Evolutionary conservation across 2,797 vertebrate species (phyloP), one percentile per base, ranked within the genome.

Genomic region (Acropternis orthonyx): DNA sequence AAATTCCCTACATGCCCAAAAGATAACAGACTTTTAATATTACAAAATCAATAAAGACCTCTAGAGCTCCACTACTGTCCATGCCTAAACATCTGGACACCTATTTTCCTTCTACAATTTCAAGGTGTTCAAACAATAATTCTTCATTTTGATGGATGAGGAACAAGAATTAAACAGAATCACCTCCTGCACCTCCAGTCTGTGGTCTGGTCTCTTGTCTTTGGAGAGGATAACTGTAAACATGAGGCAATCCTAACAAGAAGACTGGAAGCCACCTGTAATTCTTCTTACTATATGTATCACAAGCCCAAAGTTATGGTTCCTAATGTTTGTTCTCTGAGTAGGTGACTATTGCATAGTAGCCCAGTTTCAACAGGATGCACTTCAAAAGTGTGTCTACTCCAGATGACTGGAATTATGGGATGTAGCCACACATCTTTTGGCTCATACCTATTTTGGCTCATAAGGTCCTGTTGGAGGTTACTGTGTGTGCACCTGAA

Each of bases 261-360:
- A 76, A 69, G 4, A 22, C 14, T 73, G 26, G 24, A 95, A 80
- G 14, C 3, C 15, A 54, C 7, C 15, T 55, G 10, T 48, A n/a
- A 44, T 6, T 8, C 5, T 46, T 55, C 15, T 56, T 18, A 15
- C 6, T 11, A 3, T 1, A 1, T 19, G 8, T 48, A 77, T 16
- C 21, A 61, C 21, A 75, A 81, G 6, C 5, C 32, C 32, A n/a
- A 61, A 68, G 4, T 27, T 68, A 36, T 4, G 7, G 3, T 17
- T 90, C 30, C 37, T 91, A 28, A n/a, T 27, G 2, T 43, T 93
- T 80, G 16, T n/a, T 77, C 9, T 69, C 72, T 46, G 32, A 68
- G 22, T 24, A 71, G 10, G 4, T 65, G 49, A 37, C 11, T 28
- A 43, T 26, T 46, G n/a, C 15, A 62, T 24, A 76, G 11, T 30